phyloP scores from a whole-genome alignment of 2,797 vertebrate species.

The Myotis myotis region DNA sequence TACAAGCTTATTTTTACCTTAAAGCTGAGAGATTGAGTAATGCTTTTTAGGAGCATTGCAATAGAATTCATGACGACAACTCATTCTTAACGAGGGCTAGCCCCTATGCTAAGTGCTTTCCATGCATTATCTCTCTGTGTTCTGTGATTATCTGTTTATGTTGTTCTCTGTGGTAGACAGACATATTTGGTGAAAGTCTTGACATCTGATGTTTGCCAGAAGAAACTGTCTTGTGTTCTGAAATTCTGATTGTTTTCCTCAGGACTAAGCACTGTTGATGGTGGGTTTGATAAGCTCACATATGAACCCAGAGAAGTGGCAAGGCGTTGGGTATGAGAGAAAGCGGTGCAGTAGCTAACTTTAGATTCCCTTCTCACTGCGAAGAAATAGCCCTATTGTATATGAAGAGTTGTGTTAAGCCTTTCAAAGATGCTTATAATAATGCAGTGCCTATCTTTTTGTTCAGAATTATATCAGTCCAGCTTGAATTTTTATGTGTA shows the following conservation, averaged over 20 bases:
- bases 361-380: not conserved
- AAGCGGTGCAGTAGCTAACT: not conserved
- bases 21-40: not conserved
- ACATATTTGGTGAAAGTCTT: not conserved
- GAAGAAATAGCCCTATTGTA: not conserved
- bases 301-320: not conserved
- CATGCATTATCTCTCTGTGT: not conserved
- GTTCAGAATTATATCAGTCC: not conserved
- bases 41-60: not conserved
- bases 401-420: not conserved
- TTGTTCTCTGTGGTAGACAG: not conserved
- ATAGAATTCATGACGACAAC: not conserved
- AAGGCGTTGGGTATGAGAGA: rapidly evolving
- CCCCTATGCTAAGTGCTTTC: not conserved
- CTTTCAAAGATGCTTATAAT: not conserved
- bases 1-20: not conserved
- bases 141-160: not conserved
- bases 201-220: not conserved
- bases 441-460: not conserved
- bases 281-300: not conserved
- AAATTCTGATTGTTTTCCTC: not conserved
- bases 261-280: not conserved
- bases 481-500: not conserved
- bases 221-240: not conserved
- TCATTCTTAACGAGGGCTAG: not conserved